Evolutionary conservation across 1,140 invertebrate genomes (phyloP), one percentile per base, ranked within the genome.

Genomic region (Pygmarrhopalites habei): DNA sequence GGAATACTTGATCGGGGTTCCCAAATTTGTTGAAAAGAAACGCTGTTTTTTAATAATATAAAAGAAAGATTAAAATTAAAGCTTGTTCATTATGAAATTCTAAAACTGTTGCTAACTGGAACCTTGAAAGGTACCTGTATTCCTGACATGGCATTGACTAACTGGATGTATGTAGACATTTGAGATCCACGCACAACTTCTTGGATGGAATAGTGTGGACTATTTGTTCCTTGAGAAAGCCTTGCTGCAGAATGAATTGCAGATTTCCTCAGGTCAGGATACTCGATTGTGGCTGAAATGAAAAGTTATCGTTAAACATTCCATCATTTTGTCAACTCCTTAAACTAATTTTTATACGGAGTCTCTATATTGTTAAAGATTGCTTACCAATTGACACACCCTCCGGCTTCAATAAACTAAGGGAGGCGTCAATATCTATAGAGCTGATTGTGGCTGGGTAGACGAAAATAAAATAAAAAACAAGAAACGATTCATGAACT

Each of bases 271-370:
- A n/a, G n/a, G 3, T 63, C 65, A 17, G 69, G 69, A 57, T 68
- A 71, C 52, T 71, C 69, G 46, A 71, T 68, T 5, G 69, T 66
- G 5, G 69, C n/a, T n/a, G n/a, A n/a, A n/a, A n/a, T n/a, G n/a
- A n/a, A n/a, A n/a, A n/a, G n/a, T n/a, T n/a, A n/a, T n/a, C n/a
- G n/a, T n/a, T n/a, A n/a, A n/a, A n/a, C n/a, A n/a, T n/a, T n/a
- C n/a, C n/a, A n/a, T n/a, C n/a, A n/a, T n/a, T n/a, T n/a, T n/a
- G n/a, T n/a, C n/a, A n/a, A n/a, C n/a, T n/a, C n/a, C n/a, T n/a
- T n/a, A n/a, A n/a, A n/a, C n/a, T n/a, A n/a, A n/a, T n/a, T n/a
- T n/a, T n/a, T n/a, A n/a, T n/a, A n/a, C n/a, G n/a, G n/a, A n/a
- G n/a, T n/a, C n/a, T n/a, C n/a, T n/a, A n/a, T n/a, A n/a, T n/a